A percentile compares a stretch with the other conserved stretches of the same genome.
phyloP scores from a whole-genome alignment of 30 jellyfish, hydroid and myxozoan species.

The Phacellophora camtschatica region DNA sequence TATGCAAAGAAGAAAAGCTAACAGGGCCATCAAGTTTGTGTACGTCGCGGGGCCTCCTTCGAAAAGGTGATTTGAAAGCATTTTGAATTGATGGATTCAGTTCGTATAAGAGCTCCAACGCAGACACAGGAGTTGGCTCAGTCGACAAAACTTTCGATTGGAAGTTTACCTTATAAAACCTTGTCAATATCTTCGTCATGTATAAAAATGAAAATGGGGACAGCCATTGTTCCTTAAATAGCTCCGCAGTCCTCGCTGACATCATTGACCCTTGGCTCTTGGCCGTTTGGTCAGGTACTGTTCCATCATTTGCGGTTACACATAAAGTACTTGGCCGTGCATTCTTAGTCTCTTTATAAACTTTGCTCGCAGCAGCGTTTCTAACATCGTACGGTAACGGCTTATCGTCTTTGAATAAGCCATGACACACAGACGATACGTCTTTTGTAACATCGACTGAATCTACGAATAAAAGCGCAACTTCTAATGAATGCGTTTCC shows the following conservation, averaged over 20 bases:
- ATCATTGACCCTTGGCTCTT: neutral
- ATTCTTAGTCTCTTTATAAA: conserved; percentile 8
- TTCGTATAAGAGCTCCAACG: conserved; percentile 53
- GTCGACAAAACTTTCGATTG: neutral
- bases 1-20: conserved; percentile 56
- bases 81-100: conserved; percentile 59
- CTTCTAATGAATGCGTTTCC: conserved; percentile 26
- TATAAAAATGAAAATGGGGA: conserved; percentile 63
- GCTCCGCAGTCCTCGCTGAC: conserved; percentile 43
- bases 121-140: neutral
- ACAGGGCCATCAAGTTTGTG: conserved; percentile 81
- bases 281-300: neutral
- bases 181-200: conserved; percentile 36
- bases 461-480: conserved; percentile 7
- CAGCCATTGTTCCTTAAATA: conserved; percentile 64
- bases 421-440: conserved; percentile 14
- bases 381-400: neutral
- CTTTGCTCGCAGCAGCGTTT: neutral
- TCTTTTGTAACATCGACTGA: neutral
- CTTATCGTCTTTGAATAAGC: conserved; percentile 35
- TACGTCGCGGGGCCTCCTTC: conserved; percentile 70
- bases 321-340: conserved; percentile 3
- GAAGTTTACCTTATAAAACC: conserved; percentile 10
- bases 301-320: neutral
- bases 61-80: conserved; percentile 69